A percentile compares a stretch with the other conserved stretches of the same genome.
Evolutionary conservation across 2,113 vertebrate genomes (phyloP).

Genomic region (Clarias magur): DNA sequence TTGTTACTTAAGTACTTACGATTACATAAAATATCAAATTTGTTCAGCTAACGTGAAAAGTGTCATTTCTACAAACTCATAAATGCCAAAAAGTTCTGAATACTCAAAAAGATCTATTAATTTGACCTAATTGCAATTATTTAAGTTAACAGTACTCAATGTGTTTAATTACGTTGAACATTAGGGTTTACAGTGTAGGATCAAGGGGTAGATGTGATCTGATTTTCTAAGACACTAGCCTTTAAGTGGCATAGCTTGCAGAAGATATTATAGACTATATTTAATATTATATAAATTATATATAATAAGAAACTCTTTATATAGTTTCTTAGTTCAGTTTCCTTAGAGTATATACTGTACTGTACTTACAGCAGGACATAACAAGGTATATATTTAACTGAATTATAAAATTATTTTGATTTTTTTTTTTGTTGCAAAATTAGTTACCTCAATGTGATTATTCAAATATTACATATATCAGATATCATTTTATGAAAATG

Average conservation of each 20-base stretch:
- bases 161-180: too few species aligned
- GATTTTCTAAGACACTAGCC: neutral
- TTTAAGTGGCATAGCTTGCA: neutral
- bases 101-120: too few species aligned
- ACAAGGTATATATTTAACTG: neutral
- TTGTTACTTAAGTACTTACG: too few species aligned
- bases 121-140: too few species aligned
- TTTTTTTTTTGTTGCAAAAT: neutral
- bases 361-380: neutral
- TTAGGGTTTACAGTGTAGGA: too few species aligned
- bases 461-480: neutral
- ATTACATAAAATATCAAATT: too few species aligned
- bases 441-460: neutral
- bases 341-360: neutral
- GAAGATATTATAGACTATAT: neutral
- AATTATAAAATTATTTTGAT: neutral
- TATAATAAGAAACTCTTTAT: too few species aligned
- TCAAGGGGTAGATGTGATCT: neutral
- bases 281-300: too few species aligned
- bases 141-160: too few species aligned
- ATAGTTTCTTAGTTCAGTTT: neutral
- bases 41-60: too few species aligned
- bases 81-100: too few species aligned
- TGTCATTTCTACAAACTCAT: too few species aligned
- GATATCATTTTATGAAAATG: neutral